Conservation (phyloP, 2,797 vertebrate species). For the Platyrinchus mystaceus region DNA sequence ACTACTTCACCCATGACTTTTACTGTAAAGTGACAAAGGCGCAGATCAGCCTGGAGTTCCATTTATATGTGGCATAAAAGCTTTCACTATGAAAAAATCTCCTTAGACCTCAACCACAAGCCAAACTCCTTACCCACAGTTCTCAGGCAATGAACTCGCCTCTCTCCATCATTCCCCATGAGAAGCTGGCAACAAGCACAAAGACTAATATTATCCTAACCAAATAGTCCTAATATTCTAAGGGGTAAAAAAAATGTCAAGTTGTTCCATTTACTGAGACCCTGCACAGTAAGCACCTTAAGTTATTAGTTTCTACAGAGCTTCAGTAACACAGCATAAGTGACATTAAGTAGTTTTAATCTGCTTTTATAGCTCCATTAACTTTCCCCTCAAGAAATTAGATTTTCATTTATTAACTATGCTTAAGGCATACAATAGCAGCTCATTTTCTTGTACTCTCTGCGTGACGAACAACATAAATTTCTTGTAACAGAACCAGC, state of each 20-base stretch:
- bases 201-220: background rate
- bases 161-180: background rate
- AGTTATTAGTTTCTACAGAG: conserved; percentile 40
- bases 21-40: background rate
- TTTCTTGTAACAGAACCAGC: background rate
- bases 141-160: background rate
- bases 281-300: conserved; percentile 36
- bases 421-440: background rate
- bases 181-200: background rate
- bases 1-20: background rate
- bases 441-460: background rate
- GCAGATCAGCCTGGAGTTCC: background rate
- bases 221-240: background rate
- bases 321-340: conserved; percentile 27
- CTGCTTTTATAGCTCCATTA: conserved; percentile 51
- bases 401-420: conserved; percentile 30
- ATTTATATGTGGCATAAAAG: background rate
- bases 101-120: background rate
- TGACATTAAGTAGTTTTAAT: conserved; percentile 58
- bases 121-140: background rate
- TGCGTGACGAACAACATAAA: background rate
- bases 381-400: conserved; percentile 28
- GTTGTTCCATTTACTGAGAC: background rate
- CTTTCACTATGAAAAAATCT: background rate
- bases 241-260: background rate